Conservation (phyloP, 1,140 invertebrate species). For the Harlomillsia oculata region DNA sequence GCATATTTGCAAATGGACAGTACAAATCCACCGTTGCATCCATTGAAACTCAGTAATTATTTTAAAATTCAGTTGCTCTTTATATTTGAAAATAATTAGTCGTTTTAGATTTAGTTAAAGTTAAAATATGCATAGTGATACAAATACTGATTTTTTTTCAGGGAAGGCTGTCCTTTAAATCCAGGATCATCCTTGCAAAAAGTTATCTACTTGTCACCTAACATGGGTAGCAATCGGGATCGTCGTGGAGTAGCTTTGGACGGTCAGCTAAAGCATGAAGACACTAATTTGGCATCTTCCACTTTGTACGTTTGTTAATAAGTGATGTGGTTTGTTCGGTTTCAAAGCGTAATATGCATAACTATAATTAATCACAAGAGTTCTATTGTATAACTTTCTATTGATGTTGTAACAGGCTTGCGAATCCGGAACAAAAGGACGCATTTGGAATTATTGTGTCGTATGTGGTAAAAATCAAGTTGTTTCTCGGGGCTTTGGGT, state of each 20-base stretch:
- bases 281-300: slow-evolving; percentile 89
- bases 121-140: background rate
- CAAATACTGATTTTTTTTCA: slow-evolving; percentile 38
- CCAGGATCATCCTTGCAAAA: slow-evolving; percentile 89
- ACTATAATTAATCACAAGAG: too few species aligned
- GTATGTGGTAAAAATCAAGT: slow-evolving; percentile 86
- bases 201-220: slow-evolving; percentile 74
- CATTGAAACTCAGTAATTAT: slow-evolving; percentile 87
- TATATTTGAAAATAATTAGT: background rate
- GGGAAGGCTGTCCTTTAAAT: slow-evolving; percentile 87
- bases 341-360: too few species aligned
- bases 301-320: slow-evolving; percentile 62
- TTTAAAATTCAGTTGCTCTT: too few species aligned
- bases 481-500: slow-evolving; percentile 75
- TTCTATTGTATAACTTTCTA: background rate
- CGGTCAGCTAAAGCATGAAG: slow-evolving; percentile 79
- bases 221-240: slow-evolving; percentile 68
- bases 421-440: slow-evolving; percentile 69
- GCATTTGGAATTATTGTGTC: slow-evolving; percentile 82
- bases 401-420: slow-evolving; percentile 46
- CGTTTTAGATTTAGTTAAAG: background rate
- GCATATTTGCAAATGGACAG: slow-evolving; percentile 97
- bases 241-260: slow-evolving; percentile 89
- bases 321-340: background rate
- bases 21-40: slow-evolving; percentile 88